A percentile compares a stretch with the other conserved stretches of the same genome.
Evolutionary conservation across 2,797 vertebrate genomes (phyloP).

Genomic region (Coreius guichenoti): DNA sequence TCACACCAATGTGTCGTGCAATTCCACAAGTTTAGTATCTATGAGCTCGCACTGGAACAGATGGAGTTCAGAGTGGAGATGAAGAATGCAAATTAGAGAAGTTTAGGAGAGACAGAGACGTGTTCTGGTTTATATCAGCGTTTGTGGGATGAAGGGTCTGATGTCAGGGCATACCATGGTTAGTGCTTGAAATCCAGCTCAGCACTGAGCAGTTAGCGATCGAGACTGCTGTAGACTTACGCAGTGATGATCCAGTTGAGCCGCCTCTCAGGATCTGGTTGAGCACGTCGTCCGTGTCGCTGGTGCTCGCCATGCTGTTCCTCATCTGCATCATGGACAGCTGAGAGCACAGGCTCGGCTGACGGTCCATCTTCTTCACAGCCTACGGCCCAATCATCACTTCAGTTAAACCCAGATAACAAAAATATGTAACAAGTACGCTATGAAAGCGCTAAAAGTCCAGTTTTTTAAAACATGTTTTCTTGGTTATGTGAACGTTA

Average conservation of each 20-base stretch:
- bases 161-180: background rate
- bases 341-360: conserved; percentile 94
- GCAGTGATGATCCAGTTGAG: conserved; percentile 84
- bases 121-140: background rate
- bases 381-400: conserved; percentile 73
- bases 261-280: conserved; percentile 91
- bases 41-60: conserved; percentile 27
- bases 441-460: no score
- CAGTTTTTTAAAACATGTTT: no score
- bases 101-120: background rate
- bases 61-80: conserved; percentile 17
- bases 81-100: background rate
- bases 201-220: conserved; percentile 6
- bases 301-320: conserved; percentile 95
- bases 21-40: conserved; percentile 35
- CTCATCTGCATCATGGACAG: conserved; percentile 97
- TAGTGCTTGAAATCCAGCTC: conserved; percentile 17
- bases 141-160: background rate
- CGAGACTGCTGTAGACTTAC: conserved; percentile 80
- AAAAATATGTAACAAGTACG: no score
- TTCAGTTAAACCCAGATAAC: background rate
- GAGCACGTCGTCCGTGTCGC: conserved; percentile 92
- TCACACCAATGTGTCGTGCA: conserved; percentile 29
- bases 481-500: no score
- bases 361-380: conserved; percentile 89